A percentile compares a stretch with the other conserved stretches of the same genome.
These are phyloP conservation scores for Drosophila borborema DNA, from an alignment of 2,888 invertebrate genomes.

Conservation along the genomic window DNA sequence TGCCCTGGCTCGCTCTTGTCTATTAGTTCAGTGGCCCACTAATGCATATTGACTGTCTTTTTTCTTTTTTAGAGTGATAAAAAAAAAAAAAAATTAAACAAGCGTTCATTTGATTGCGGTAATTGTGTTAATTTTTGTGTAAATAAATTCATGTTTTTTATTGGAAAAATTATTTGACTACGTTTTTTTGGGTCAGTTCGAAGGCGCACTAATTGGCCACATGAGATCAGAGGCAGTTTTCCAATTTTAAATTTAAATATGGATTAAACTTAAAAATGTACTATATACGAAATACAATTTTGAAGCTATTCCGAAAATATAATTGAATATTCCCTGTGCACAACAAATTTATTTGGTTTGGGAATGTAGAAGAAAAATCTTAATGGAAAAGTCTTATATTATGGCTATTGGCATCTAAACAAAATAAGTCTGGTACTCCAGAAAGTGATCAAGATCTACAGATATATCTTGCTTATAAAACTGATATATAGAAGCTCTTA, in stretches of 20 bases:
- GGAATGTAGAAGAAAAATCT: too few relatives aligned
- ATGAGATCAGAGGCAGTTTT: constrained; percentile 8
- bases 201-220: constrained; percentile 36
- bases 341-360: too few relatives aligned
- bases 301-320: too few relatives aligned
- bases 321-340: too few relatives aligned
- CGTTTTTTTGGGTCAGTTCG: constrained; percentile 59
- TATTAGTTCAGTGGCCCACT: constrained; percentile 82
- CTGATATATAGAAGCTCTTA: too few relatives aligned
- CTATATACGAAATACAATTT: too few relatives aligned
- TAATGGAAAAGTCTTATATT: too few relatives aligned
- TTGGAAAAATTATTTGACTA: constrained; percentile 23
- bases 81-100: constrained; percentile 22
- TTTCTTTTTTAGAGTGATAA: constrained; percentile 42
- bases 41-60: constrained; percentile 70
- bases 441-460: too few relatives aligned
- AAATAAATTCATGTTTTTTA: constrained; percentile 51
- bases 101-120: constrained; percentile 68
- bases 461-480: too few relatives aligned
- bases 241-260: background rate
- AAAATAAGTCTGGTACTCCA: too few relatives aligned
- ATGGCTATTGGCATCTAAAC: too few relatives aligned
- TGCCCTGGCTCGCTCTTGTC: constrained; percentile 49
- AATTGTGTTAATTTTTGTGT: constrained; percentile 74
- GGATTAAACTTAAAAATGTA: too few relatives aligned